Conservation (phyloP, 1,140 invertebrate species). For the Diachasma alloeum region DNA sequence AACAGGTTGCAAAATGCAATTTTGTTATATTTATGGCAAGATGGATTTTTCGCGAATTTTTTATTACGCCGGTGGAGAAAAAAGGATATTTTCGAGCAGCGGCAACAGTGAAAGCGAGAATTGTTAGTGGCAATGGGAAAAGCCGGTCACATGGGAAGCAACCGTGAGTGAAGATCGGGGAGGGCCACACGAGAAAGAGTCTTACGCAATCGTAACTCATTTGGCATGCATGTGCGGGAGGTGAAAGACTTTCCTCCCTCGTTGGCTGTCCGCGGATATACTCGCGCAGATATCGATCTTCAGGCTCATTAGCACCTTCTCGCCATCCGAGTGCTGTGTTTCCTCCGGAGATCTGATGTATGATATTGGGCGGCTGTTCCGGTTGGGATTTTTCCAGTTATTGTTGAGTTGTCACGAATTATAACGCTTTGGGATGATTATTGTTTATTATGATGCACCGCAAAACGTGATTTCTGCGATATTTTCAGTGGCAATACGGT, state of each 20-base stretch:
- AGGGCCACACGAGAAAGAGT: background rate
- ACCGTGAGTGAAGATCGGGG: background rate
- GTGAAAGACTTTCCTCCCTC: conserved; percentile 10
- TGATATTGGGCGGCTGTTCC: background rate
- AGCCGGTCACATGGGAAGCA: background rate
- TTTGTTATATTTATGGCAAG: background rate
- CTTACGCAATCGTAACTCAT: background rate
- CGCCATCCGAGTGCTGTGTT: background rate
- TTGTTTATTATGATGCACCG: conserved; percentile 3
- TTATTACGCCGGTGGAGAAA: background rate
- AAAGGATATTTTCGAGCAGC: background rate
- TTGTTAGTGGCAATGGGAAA: background rate
- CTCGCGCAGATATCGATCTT: background rate
- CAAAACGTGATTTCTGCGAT: conserved; percentile 9
- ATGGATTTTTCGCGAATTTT: background rate
- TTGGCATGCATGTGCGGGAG: background rate
- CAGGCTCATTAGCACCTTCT: conserved; percentile 2
- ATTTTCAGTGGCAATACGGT: background rate
- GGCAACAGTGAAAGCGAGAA: background rate
- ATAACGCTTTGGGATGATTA: background rate
- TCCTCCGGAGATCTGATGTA: conserved; percentile 28
- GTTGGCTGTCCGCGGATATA: background rate
- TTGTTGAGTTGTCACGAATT: too few species aligned
- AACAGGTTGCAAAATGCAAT: background rate
- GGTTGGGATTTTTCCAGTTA: too few species aligned